Conservation (phyloP, 2,888 invertebrate genomes). For the Papilio demoleus region DNA sequence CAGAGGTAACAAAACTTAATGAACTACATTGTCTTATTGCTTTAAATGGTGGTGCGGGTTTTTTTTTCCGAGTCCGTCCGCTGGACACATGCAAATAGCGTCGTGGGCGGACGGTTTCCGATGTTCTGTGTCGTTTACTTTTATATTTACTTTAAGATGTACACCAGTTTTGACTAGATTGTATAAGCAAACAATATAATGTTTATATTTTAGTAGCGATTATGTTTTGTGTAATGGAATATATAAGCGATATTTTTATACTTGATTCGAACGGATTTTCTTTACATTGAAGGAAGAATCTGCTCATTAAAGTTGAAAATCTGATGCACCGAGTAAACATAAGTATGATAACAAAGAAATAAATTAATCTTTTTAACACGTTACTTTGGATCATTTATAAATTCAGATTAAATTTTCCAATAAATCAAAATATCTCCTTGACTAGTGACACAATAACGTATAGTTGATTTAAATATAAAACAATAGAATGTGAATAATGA, state of each 20-base stretch:
- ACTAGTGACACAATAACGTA: constrained; percentile 41
- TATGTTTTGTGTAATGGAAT: background rate
- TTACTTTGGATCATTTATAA: background rate
- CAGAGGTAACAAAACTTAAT: constrained; percentile 69
- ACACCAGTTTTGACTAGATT: constrained; percentile 34
- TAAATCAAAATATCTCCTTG: constrained; percentile 27
- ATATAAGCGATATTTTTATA: background rate
- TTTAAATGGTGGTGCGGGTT: constrained; percentile 70
- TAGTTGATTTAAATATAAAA: constrained; percentile 35
- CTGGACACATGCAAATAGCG: constrained; percentile 68
- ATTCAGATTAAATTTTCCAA: background rate
- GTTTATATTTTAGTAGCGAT: background rate
- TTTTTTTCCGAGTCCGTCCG: constrained; percentile 66
- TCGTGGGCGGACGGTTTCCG: constrained; percentile 71
- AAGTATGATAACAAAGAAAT: no score
- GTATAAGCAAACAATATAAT: constrained; percentile 22
- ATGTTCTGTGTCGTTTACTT: constrained; percentile 53
- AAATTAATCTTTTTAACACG: no score
- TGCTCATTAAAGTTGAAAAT: no score
- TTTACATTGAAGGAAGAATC: no score
- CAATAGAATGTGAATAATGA: constrained; percentile 34
- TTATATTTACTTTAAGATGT: constrained; percentile 35
- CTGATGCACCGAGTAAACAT: no score
- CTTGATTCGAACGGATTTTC: no score
- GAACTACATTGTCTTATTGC: constrained; percentile 80